Conservation (phyloP, 2,888 invertebrate species). For the Rotaria macrura region DNA sequence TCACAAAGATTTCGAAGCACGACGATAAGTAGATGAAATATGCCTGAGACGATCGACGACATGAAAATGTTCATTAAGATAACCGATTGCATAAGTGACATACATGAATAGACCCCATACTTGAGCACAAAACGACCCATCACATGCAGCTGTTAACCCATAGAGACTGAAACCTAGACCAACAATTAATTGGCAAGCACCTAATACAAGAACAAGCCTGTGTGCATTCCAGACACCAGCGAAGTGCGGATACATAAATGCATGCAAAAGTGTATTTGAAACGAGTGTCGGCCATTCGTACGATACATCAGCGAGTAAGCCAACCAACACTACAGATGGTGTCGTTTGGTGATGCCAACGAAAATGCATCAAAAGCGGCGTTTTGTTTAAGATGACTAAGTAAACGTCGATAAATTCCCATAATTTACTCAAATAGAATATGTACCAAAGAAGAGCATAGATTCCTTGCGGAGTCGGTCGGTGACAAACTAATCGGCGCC, state of each 20-base stretch:
- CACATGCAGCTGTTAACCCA: not conserved
- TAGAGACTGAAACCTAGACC: not conserved
- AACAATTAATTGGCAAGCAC: not conserved
- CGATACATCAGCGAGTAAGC: not conserved
- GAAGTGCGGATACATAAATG: not conserved
- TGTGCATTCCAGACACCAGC: not conserved
- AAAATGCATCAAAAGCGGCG: not conserved
- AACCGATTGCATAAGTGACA: not conserved
- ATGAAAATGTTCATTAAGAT: not conserved
- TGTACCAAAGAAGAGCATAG: not conserved
- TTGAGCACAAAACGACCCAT: not conserved
- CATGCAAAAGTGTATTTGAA: not conserved
- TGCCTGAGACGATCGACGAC: not conserved
- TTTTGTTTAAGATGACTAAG: not conserved
- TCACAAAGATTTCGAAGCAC: no score
- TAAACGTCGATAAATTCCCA: not conserved
- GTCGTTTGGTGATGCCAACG: constrained; percentile 1
- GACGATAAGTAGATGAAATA: no score
- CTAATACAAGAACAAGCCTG: not conserved
- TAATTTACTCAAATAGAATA: not conserved
- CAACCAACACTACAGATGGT: not conserved
- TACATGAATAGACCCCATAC: not conserved
- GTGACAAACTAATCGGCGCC: not conserved
- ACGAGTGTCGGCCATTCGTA: not conserved
- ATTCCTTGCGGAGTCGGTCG: not conserved